phyloP scores from a whole-genome alignment of 2,113 vertebrate genomes.

The Scophthalmus maximus region DNA sequence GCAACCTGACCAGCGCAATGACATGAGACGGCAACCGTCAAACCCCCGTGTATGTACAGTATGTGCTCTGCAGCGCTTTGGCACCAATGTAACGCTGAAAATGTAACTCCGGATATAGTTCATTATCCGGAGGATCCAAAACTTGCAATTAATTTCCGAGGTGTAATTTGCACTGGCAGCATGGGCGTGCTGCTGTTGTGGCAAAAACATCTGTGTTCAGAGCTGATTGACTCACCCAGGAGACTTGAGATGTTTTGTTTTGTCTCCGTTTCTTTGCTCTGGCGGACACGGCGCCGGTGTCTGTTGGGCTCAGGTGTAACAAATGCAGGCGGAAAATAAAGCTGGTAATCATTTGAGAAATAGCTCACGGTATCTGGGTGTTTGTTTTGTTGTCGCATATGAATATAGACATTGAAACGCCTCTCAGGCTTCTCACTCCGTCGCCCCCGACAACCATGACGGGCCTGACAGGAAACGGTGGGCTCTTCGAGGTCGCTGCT shows the following conservation, averaged over 20 bases:
- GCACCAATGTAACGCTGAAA: conserved; percentile 44
- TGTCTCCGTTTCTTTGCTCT: conserved; percentile 47
- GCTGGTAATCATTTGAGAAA: conserved; percentile 36
- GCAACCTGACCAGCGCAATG: conserved; percentile 91
- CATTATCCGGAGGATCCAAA: conserved; percentile 68
- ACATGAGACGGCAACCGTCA: conserved; percentile 76
- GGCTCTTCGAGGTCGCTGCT: conserved; percentile 7
- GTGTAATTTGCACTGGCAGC: conserved; percentile 76
- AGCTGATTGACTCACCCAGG: conserved; percentile 77
- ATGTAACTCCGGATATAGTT: conserved; percentile 41
- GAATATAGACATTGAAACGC: conserved; percentile 21
- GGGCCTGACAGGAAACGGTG: conserved; percentile 40
- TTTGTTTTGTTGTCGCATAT: conserved; percentile 26
- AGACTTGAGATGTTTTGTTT: conserved; percentile 66
- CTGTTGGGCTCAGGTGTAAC: conserved; percentile 63
- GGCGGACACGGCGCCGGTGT: conserved; percentile 46
- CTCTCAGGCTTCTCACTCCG: not conserved
- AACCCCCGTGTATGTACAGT: not conserved
- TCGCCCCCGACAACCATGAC: not conserved
- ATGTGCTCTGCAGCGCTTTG: not conserved
- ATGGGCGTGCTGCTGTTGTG: conserved; percentile 73
- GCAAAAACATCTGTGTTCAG: conserved; percentile 77
- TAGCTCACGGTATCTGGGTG: conserved; percentile 10
- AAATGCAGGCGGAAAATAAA: conserved; percentile 57
- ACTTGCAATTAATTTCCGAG: conserved; percentile 68